A percentile compares a stretch with the other conserved stretches of the same genome.
Evolutionary conservation across 2,888 invertebrate genomes (phyloP).

Genomic region (Electrophaes corylata): DNA sequence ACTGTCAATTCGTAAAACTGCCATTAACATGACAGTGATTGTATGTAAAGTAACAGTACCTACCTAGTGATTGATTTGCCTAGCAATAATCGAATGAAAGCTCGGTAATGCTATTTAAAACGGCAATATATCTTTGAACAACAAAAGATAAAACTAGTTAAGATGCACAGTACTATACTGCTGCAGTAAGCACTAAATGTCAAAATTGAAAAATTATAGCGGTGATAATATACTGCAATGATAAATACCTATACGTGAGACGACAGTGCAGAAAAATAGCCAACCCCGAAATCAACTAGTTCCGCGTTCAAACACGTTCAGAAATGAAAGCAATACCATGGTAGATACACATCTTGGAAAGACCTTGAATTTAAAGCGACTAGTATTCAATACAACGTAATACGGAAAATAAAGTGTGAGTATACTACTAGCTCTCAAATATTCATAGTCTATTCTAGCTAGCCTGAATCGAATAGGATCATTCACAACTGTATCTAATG

Average conservation of each 20-base stretch:
- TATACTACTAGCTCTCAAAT: background rate
- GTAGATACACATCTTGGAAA: background rate
- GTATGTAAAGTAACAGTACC: background rate
- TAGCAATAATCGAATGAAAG: background rate
- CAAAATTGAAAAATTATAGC: no score
- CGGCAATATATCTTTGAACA: background rate
- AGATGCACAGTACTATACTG: no score
- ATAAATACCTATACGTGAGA: no score
- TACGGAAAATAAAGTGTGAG: background rate
- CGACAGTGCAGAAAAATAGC: no score
- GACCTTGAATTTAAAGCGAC: background rate
- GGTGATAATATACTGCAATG: no score
- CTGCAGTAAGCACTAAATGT: no score
- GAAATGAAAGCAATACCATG: background rate
- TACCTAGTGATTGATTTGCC: background rate
- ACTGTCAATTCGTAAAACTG: no score
- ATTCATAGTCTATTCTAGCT: background rate
- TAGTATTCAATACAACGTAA: background rate
- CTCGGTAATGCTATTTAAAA: background rate
- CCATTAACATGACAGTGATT: no score
- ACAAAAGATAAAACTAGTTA: slow-evolving; percentile 2
- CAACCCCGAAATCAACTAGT: no score
- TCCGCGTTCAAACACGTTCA: no score
- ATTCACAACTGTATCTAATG: background rate
- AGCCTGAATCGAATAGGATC: no score